Evolutionary conservation across 2,113 vertebrate species (phyloP).

Genomic region (Alexandromys fortis): DNA sequence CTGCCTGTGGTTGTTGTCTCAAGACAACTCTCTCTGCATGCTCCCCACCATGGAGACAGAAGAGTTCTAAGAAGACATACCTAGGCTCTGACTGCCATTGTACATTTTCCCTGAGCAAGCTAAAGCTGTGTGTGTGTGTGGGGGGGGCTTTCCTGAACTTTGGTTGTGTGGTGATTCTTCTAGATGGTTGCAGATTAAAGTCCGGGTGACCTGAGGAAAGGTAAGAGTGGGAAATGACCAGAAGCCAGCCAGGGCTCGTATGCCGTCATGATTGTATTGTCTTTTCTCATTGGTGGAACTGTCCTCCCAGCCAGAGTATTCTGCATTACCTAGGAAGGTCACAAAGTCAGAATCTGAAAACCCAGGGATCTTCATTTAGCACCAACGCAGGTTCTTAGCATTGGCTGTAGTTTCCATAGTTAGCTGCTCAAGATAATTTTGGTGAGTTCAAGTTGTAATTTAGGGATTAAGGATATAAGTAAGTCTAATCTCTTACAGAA

Average conservation of each 20-base stretch:
- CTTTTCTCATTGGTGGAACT: conserved; percentile 4
- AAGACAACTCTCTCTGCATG: neutral
- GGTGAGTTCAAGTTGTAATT: neutral
- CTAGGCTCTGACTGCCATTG: neutral
- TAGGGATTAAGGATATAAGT: neutral
- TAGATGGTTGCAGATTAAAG: neutral
- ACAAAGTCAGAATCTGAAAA: conserved; percentile 13
- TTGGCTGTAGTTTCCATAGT: conserved; percentile 23
- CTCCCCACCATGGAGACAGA: neutral
- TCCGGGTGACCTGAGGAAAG: neutral
- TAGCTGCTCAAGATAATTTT: conserved; percentile 24
- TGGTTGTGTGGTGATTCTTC: neutral
- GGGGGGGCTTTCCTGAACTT: neutral
- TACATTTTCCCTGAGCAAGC: conserved; percentile 15
- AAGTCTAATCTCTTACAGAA: conserved; percentile 60
- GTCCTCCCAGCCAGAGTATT: conserved; percentile 26
- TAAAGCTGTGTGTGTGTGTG: neutral
- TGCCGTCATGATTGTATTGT: neutral
- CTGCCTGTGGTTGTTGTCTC: neutral
- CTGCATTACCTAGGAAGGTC: conserved; percentile 13
- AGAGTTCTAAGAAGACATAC: neutral
- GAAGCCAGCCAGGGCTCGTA: conserved; percentile 21
- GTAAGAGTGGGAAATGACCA: conserved; percentile 44
- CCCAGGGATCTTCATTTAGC: neutral
- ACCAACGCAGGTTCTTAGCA: neutral